phyloP scores from a whole-genome alignment of 2,888 invertebrate genomes.

The Malthinus flaveolus region DNA sequence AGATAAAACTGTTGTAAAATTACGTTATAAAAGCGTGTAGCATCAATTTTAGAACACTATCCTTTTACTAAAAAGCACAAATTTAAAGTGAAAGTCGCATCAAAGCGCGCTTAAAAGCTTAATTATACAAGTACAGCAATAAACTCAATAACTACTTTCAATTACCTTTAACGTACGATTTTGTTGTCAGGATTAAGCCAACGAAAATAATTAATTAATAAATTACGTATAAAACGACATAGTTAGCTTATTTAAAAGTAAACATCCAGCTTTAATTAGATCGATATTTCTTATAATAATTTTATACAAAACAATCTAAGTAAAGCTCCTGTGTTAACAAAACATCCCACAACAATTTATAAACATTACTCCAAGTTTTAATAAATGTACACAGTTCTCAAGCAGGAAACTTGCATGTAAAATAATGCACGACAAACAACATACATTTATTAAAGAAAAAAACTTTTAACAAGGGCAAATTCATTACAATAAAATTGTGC shows the following conservation, averaged over 20 bases:
- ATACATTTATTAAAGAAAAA: neutral
- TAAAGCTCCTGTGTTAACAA: too few relatives aligned
- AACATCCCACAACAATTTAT: too few relatives aligned
- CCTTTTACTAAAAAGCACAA: constrained; percentile 7
- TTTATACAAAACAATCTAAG: too few relatives aligned
- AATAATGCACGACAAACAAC: constrained; percentile 16
- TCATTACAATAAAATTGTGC: neutral
- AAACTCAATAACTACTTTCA: constrained; percentile 24
- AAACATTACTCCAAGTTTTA: neutral
- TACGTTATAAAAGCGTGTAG: constrained; percentile 20
- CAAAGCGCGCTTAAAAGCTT: constrained; percentile 23
- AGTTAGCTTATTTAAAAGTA: constrained; percentile 6
- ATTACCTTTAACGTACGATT: constrained; percentile 32
- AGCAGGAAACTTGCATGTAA: constrained; percentile 22
- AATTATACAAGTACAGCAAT: constrained; percentile 19
- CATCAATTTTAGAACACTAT: constrained; percentile 14
- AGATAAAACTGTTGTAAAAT: constrained; percentile 9
- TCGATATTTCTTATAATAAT: too few relatives aligned
- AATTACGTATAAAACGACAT: constrained; percentile 21
- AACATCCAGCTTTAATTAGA: neutral
- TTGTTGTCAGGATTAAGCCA: constrained; percentile 39
- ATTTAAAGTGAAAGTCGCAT: constrained; percentile 10
- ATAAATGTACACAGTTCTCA: constrained; percentile 8
- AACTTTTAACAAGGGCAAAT: neutral
- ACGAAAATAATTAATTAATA: constrained; percentile 22